Base-by-base conservation (phyloP, 2,888 invertebrate genomes). In the Heteropelma amictum region DNA sequence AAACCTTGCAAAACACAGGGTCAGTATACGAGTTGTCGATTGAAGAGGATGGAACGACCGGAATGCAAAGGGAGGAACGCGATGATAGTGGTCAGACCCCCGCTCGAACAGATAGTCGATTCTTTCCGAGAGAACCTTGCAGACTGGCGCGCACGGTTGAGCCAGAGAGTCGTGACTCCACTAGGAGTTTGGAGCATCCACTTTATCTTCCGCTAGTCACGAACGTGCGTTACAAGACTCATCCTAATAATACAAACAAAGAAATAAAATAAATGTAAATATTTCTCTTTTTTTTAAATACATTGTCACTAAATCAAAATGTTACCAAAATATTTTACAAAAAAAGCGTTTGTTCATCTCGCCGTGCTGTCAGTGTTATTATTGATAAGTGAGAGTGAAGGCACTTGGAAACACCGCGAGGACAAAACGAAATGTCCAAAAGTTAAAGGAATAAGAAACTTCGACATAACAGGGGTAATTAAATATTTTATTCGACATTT, bases 401-500 rank as follows among this genome's bases (percentile, higher is more conserved):
- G 70, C 33, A 49, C 74, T 10, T 89, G 87, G 86, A 88, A 89
- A 81, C 90, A 90, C 79, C 89, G 91, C 38, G 93, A 94, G 82
- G 94, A 94, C 87, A 92, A 93, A 83, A 91, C 90, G 12, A 93
- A 93, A 87, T 95, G 95, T 83, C 95, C 95, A 0, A 92, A 92
- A 91, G 96, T 96, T 76, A 94, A 93, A 87, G 95, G 95, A 12
- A 93, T 94, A 58, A 92, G 93, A 42, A 95, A 96, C 90, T 96
- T 96, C 85, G 93, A 96, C 90, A 90, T 96, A 81, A 91, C 93
- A 79, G 92, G 93, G 90, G 96, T 95, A 82, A 70, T 72, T 65
- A 54, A 10, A 14, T 17, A 26, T 40, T 45, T 60, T 54, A n/a
- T 23, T 61, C 53, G n/a, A 12, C n/a, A n/a, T n/a, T n/a, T n/a